Conservation (phyloP, 1,140 invertebrate species). For the Drosophila murphyi region DNA sequence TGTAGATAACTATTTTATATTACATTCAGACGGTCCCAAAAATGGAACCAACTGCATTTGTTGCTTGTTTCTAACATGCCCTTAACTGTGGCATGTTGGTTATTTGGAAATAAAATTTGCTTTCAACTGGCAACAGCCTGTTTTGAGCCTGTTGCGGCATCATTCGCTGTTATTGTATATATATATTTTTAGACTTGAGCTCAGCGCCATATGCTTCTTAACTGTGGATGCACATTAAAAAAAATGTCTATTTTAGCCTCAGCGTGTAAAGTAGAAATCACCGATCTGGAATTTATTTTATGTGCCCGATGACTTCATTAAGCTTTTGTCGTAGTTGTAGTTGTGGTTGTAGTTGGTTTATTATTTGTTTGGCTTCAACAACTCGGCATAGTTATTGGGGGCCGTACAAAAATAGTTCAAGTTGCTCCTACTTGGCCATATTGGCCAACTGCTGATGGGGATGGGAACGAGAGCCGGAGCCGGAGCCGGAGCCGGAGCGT, state of each 20-base stretch:
- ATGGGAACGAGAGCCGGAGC: not conserved
- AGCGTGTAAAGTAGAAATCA: not conserved
- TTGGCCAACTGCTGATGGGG: conserved; percentile 41
- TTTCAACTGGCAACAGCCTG: conserved; percentile 12
- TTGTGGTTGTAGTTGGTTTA: conserved; percentile 8
- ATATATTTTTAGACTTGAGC: too few species aligned
- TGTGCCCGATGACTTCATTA: conserved; percentile 45
- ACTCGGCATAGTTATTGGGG: conserved; percentile 46
- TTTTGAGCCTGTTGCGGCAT: not conserved
- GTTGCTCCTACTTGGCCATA: conserved; percentile 19
- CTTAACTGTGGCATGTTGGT: conserved; percentile 4
- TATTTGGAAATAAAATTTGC: conserved; percentile 19
- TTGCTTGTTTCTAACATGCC: not conserved
- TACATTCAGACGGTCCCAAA: not conserved
- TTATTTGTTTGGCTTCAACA: conserved; percentile 36
- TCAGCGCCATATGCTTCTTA: too few species aligned
- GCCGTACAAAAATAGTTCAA: conserved; percentile 24
- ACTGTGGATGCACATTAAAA: too few species aligned
- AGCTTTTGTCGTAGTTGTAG: conserved; percentile 1
- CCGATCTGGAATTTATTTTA: conserved; percentile 21
- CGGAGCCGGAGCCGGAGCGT: too few species aligned
- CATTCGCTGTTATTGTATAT: not conserved
- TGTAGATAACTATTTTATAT: conserved; percentile 23
- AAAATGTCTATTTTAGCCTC: too few species aligned
- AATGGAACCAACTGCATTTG: conserved; percentile 21